Evolutionary conservation across 2,888 invertebrate species (phyloP), one percentile per base, ranked within the genome.

Genomic region (Habrosyne pyritoides): DNA sequence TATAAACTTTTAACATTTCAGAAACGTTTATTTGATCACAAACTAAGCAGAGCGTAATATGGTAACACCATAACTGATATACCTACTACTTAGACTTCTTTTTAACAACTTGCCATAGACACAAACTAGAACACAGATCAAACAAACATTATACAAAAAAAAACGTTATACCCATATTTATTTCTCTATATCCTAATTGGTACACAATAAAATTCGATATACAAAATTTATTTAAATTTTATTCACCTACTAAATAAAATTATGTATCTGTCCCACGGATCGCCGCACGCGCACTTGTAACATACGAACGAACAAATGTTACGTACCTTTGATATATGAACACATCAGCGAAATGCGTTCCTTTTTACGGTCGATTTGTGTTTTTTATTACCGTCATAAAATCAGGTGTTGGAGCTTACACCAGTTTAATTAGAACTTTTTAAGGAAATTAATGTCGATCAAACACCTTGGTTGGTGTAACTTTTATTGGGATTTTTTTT

Each of bases 371-470:
- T 70, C 71, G 79, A 83, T 84, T 84, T 73, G 71, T 77, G n/a
- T 72, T 65, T 71, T 81, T 83, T 80, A 79, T 75, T 73, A 66
- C 63, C 8, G 24, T 64, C 64, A 77, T 85, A 81, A 84, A 84
- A 84, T 83, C 81, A 82, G 79, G 86, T 84, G 84, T 78, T 78
- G 71, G 56, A 74, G 60, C 78, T 79, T 73, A 79, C 78, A 74
- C 77, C 60, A 42, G 36, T 61, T 66, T 65, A 60, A 64, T 64
- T 65, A 64, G 57, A 51, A 42, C 50, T 53, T 59, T 54, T 54
- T 46, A n/a, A 46, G 28, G 10, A n/a, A 21, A 47, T 57, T 36
- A 57, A 57, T n/a, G 53, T 54, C 52, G 22, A 51, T 36, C 46
- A 14, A 57, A 24, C 10, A 36, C 52, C 21, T 49, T 26, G 26